These are phyloP conservation scores for Holothuria scabra DNA, from an alignment of 53 echinoderm and acorn worm genomes.

Conservation along the genomic window DNA sequence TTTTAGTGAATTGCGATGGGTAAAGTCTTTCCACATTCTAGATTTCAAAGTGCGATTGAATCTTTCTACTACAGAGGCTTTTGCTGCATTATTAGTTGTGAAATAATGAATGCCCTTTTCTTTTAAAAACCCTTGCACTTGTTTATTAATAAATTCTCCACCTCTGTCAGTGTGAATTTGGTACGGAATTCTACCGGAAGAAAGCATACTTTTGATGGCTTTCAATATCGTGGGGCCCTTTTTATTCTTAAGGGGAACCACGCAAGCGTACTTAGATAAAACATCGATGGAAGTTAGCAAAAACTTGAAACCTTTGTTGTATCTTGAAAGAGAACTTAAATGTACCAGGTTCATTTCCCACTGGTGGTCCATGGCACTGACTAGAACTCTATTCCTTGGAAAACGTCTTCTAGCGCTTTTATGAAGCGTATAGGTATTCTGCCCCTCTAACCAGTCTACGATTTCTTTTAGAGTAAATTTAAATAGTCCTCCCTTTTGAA, in stretches of 20 bases:
- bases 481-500: conserved; percentile 53
- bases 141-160: conserved; percentile 60
- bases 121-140: conserved; percentile 54
- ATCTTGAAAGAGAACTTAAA: conserved; percentile 22
- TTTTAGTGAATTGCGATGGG: conserved; percentile 32
- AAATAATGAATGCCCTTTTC: conserved; percentile 53
- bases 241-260: conserved; percentile 60
- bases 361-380: conserved; percentile 41
- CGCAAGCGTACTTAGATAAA: conserved; percentile 69
- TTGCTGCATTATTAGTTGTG: conserved; percentile 62
- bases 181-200: conserved; percentile 15
- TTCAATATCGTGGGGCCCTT: conserved; percentile 9
- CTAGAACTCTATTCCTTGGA: conserved; percentile 45
- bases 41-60: conserved; percentile 70
- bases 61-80: conserved; percentile 61
- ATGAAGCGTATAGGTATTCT: conserved; percentile 61
- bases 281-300: conserved; percentile 70
- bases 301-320: conserved; percentile 51
- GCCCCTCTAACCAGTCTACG: conserved; percentile 44
- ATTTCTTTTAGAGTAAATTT: conserved; percentile 47
- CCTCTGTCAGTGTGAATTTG: too few species aligned
- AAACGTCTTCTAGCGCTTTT: conserved; percentile 44
- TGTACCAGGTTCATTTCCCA: conserved; percentile 66
- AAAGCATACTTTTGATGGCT: background rate
- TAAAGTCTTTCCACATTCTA: conserved; percentile 52